These are phyloP conservation scores for Chlorodrepanis virens DNA, from an alignment of 2,113 vertebrate species.

Conservation along the genomic window DNA sequence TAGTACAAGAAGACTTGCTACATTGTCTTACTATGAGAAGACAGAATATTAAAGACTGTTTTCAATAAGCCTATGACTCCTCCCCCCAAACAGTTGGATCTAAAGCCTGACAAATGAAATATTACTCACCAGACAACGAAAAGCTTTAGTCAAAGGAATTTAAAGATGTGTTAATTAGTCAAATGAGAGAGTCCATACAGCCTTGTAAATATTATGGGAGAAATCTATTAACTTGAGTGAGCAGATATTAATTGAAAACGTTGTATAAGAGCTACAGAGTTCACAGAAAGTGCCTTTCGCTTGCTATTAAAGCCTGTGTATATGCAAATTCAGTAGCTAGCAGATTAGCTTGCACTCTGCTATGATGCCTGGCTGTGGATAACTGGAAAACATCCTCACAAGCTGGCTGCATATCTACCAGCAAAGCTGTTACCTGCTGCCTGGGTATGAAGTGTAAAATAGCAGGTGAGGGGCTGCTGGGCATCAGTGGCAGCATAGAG, in stretches of 20 bases:
- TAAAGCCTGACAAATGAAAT: constrained; percentile 38
- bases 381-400: not conserved
- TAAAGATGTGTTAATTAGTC: constrained; percentile 60
- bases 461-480: not conserved
- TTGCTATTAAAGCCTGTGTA: not conserved
- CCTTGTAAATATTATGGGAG: constrained; percentile 48
- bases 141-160: constrained; percentile 50
- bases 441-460: not conserved
- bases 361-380: not conserved
- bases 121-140: not conserved
- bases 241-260: constrained; percentile 39
- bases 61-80: not conserved
- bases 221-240: constrained; percentile 48
- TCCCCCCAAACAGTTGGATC: not conserved
- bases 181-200: constrained; percentile 36
- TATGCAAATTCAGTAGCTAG: not conserved
- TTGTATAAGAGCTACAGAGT: constrained; percentile 31
- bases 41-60: not conserved
- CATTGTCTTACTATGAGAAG: not conserved
- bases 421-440: not conserved
- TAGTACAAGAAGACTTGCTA: not conserved
- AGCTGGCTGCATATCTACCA: not conserved
- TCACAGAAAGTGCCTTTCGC: constrained; percentile 45
- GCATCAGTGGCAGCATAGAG: fast-evolving
- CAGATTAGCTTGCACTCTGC: not conserved